Conservation (phyloP, 92 coral and sea anemone genomes). For the Zoanthus gigantus region DNA sequence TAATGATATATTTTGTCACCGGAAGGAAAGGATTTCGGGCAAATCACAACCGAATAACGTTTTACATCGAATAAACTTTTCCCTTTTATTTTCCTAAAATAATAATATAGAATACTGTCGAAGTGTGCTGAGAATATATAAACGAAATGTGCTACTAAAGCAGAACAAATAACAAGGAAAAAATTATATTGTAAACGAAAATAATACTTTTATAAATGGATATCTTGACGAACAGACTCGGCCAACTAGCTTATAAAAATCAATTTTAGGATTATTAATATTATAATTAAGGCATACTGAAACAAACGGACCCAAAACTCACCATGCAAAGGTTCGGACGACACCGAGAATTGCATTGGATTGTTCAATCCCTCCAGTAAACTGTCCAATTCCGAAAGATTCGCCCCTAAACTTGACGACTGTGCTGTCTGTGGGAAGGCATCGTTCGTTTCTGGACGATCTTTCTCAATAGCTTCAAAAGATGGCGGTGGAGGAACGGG, state of each 20-base stretch:
- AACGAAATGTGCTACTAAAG: neutral
- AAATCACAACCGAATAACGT: slow-evolving; percentile 20
- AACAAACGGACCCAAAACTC: neutral
- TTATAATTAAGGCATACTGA: neutral
- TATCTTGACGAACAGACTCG: neutral
- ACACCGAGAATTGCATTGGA: slow-evolving; percentile 65
- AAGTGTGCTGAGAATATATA: neutral
- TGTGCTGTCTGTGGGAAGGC: slow-evolving; percentile 73
- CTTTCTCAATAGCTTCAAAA: slow-evolving; percentile 79
- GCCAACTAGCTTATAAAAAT: neutral
- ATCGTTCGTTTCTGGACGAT: slow-evolving; percentile 49
- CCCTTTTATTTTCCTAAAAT: neutral
- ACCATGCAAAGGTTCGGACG: slow-evolving; percentile 43
- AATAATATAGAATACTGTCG: neutral
- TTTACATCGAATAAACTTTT: neutral
- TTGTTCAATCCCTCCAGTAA: slow-evolving; percentile 87
- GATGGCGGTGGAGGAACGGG: slow-evolving; percentile 92
- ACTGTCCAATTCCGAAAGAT: slow-evolving; percentile 95
- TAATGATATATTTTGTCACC: neutral
- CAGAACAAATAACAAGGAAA: neutral
- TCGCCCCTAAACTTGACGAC: slow-evolving; percentile 85
- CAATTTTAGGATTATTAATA: slow-evolving; percentile 6
- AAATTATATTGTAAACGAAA: neutral
- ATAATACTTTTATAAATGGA: slow-evolving; percentile 11
- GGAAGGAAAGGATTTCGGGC: neutral